Base-by-base conservation (phyloP, 2,888 invertebrate species). In the Heliothis peltigera region DNA sequence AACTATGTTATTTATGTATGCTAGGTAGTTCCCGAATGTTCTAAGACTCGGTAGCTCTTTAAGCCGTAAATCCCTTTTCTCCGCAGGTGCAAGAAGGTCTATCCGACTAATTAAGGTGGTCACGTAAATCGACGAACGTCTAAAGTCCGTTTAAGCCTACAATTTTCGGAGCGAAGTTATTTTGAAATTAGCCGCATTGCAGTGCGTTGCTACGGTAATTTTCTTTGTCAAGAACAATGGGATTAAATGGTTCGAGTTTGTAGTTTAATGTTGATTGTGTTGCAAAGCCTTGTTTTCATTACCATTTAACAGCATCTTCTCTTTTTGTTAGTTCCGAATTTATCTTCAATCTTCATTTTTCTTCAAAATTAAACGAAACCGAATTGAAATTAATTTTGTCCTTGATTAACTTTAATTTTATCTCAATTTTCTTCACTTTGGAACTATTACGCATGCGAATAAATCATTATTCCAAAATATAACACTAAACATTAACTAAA, bases 21-120 rank as follows among this genome's bases (percentile, higher is more conserved):
- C 46, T 54, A 62, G 47, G 15, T 43, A 59, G 56, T 63, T 63
- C 59, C 32, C 62, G 52, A 84, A 76, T 81, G 77, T 77, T 78
- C 68, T 70, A 59, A 82, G 77, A 72, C 70, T 73, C 64, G 39
- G 64, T 57, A 77, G 70, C 80, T 81, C 81, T 83, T 85, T 85
- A 82, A 85, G 86, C 85, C 83, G 86, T 88, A 89, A 89, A 89
- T 89, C 88, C 85, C 79, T 67, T 83, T 71, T 71, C 85, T 79
- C 83, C 88, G 83, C 91, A 91, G 91, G 91, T 91, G 91, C 89
- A 87, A 86, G 85, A 82, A 86, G 87, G 86, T 83, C 84, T 88
- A 88, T 85, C 88, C 85, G 77, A 83, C 89, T 91, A 92, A 92
- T 92, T 92, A 92, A 89, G 87, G 86, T 86, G 85, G 85, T 81